A percentile compares a stretch with the other conserved stretches of the same genome.
Evolutionary conservation across 2,113 vertebrate genomes (phyloP).

Genomic region (Pelobates fuscus): DNA sequence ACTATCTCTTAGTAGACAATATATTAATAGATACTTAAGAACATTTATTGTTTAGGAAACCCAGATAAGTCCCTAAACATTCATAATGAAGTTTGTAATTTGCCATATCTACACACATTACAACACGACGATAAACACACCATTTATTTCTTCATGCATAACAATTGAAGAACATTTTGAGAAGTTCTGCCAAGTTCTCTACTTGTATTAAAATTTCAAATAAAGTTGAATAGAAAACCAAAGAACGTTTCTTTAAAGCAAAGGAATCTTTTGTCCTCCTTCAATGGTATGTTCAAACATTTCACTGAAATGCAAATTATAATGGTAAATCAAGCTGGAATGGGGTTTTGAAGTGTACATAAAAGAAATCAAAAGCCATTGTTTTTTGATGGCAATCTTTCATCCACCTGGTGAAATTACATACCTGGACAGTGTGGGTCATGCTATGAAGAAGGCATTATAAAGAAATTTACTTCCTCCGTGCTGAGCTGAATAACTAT

Average conservation of each 20-base stretch:
- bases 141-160: too few species aligned
- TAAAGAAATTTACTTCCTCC: background rate
- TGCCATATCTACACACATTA: too few species aligned
- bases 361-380: conserved; percentile 13
- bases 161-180: background rate
- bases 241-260: conserved; percentile 7
- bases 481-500: background rate
- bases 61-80: too few species aligned
- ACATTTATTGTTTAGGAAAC: too few species aligned
- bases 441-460: background rate
- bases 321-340: conserved; percentile 7
- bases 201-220: background rate
- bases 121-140: too few species aligned
- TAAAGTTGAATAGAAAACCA: background rate
- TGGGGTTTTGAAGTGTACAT: conserved; percentile 6
- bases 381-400: conserved; percentile 13
- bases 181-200: background rate
- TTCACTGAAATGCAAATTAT: conserved; percentile 9
- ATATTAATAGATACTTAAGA: too few species aligned
- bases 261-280: conserved; percentile 6
- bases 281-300: conserved; percentile 9
- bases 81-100: too few species aligned
- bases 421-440: background rate
- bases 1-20: too few species aligned
- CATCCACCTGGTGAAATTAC: background rate